Base-by-base conservation (phyloP, 2,113 vertebrate genomes). In the Microcebus tavaratra region DNA sequence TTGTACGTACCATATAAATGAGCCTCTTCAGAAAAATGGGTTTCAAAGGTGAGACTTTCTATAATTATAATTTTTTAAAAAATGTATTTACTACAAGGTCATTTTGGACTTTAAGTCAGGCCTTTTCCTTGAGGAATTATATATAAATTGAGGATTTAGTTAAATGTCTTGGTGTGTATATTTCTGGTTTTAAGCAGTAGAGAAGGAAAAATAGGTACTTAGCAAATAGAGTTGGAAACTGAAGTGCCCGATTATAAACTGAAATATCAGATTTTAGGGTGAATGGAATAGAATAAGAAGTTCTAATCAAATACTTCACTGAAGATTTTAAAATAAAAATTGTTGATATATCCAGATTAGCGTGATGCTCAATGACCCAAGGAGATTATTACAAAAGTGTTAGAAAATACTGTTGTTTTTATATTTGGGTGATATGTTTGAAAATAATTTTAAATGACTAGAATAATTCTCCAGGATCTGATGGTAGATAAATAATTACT, bases 61-160 rank as follows among this genome's bases (percentile, higher is more conserved):
- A 1, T 65, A 88, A 45, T 27, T 70, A 31, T 53, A 42, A 50
- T 75, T 88, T 88, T 42, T 15, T 8, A 27, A 57, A 67, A 23
- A 36, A 57, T 82, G 0, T 87, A 75, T 70, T 96, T 96, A 27
- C 94, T 65, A 83, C 17, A 72, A 8, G 88, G 31, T 81, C 50
- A 78, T 80, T 97, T 90, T 92, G 63, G 67, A 91, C 65, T 88
- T 96, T 29, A 59, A 76, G 63, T 87, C 85, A 50, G 94, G 13
- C 55, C 39, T 88, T 97, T 87, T 84, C 63, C 61, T 31, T 83
- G 83, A 83, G 57, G 67, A 86, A 72, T 92, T 72, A 48, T 39
- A 31, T 76, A 10, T 50, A 34, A 86, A 75, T 70, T 84, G 42
- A 84, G 78, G 90, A 87, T 85, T 45, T 81, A 95, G 70, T 84